Evolutionary conservation across 2,888 invertebrate species (phyloP).

Genomic region (Labia minor): DNA sequence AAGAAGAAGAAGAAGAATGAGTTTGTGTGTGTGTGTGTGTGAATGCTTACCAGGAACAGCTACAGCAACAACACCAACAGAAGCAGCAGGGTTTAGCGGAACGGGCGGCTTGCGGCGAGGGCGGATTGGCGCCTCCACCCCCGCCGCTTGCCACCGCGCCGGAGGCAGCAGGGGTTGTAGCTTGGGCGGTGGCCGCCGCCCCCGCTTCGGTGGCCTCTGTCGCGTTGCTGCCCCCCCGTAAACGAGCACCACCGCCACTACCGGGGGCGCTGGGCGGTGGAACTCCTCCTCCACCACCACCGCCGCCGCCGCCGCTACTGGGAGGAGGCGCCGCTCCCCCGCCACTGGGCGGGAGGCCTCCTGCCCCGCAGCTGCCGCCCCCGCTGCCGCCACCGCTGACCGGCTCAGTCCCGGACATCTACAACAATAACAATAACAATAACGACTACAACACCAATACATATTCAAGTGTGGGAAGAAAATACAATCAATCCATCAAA

Average conservation of each 20-base stretch:
- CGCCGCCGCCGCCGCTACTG: slow-evolving; percentile 22
- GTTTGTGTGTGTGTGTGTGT: too few relatives aligned
- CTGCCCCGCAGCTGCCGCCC: slow-evolving; percentile 19
- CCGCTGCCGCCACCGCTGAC: slow-evolving; percentile 24
- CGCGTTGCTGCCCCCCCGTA: slow-evolving; percentile 26
- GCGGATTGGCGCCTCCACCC: slow-evolving; percentile 15
- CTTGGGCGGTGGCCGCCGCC: slow-evolving; percentile 36
- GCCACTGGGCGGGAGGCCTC: slow-evolving; percentile 24
- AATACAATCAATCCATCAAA: too few relatives aligned
- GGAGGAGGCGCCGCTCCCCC: slow-evolving; percentile 21
- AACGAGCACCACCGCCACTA: slow-evolving; percentile 26
- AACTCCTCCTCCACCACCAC: slow-evolving; percentile 21
- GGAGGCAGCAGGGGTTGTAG: slow-evolving; percentile 29
- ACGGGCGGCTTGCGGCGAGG: slow-evolving; percentile 26
- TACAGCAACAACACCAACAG: slow-evolving; percentile 60
- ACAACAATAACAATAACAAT: slow-evolving; percentile 14
- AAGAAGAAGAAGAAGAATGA: too few relatives aligned
- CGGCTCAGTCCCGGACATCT: slow-evolving; percentile 24
- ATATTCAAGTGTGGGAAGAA: too few relatives aligned
- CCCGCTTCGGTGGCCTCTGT: slow-evolving; percentile 21
- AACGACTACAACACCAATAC: too few relatives aligned
- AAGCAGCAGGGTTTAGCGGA: slow-evolving; percentile 48
- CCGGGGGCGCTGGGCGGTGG: slow-evolving; percentile 18
- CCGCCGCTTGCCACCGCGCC: slow-evolving; percentile 24
- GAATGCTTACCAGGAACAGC: slow-evolving; percentile 52